These are phyloP conservation scores for Axis porcinus DNA, from an alignment of 2,113 vertebrate genomes.

Conservation along the genomic window DNA sequence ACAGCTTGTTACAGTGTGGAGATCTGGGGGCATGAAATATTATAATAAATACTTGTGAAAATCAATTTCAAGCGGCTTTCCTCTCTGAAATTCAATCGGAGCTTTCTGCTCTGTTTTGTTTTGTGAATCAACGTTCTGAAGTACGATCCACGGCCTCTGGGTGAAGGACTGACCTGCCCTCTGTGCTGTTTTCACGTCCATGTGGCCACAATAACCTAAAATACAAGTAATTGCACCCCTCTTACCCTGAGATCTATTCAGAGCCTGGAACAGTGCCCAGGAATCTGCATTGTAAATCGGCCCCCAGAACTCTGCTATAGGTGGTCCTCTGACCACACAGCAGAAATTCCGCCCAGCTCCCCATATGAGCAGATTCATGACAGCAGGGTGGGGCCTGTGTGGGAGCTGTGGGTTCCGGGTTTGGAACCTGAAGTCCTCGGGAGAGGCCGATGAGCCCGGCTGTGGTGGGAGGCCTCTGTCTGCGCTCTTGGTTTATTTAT, in stretches of 20 bases:
- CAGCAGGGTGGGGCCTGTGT: fast-evolving
- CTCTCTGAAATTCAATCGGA: background rate
- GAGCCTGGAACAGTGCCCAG: background rate
- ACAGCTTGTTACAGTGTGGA: background rate
- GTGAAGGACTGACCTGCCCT: fast-evolving
- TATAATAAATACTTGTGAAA: background rate
- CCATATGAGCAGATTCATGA: fast-evolving
- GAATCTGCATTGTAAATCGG: background rate
- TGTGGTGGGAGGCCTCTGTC: background rate
- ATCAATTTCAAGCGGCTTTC: fast-evolving
- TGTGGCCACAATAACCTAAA: fast-evolving
- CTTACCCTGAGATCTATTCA: background rate
- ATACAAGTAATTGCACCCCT: no score
- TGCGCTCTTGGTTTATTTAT: background rate
- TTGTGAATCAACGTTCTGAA: background rate
- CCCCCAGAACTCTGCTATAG: background rate
- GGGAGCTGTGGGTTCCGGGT: background rate
- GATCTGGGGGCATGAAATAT: background rate
- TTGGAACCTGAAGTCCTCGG: background rate
- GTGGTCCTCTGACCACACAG: background rate
- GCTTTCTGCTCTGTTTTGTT: background rate
- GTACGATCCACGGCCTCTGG: fast-evolving
- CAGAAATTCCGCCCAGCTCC: fast-evolving
- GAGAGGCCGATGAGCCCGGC: background rate
- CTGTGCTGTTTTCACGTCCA: fast-evolving